phyloP scores from a whole-genome alignment of 2,888 invertebrate species.

The Melipona beecheii region DNA sequence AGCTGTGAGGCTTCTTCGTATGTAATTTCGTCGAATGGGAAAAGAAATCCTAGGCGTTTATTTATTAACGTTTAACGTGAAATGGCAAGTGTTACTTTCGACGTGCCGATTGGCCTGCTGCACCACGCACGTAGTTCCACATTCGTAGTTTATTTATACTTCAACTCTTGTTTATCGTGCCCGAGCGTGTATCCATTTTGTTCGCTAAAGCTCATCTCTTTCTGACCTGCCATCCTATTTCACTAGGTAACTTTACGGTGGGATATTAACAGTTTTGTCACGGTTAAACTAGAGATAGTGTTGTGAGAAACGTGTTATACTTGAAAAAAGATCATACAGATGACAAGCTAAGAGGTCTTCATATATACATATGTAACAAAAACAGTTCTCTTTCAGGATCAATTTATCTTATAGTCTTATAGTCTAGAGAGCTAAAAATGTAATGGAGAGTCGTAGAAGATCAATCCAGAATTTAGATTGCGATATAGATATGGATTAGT shows the following conservation, averaged over 20 bases:
- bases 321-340: too few relatives aligned
- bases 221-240: neutral
- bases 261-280: neutral
- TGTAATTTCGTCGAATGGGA: too few relatives aligned
- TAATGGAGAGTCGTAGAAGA: neutral
- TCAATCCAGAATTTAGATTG: neutral
- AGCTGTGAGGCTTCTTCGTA: neutral
- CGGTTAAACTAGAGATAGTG: neutral
- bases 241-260: neutral
- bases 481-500: neutral
- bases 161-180: conserved; percentile 11
- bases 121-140: neutral
- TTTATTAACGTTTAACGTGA: neutral
- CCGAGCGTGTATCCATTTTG: neutral
- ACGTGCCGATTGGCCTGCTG: neutral
- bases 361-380: too few relatives aligned
- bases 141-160: conserved; percentile 35
- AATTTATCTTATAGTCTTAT: too few relatives aligned
- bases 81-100: conserved; percentile 6
- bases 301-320: neutral
- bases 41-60: neutral
- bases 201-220: neutral
- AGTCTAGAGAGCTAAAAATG: too few relatives aligned
- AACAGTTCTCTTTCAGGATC: too few relatives aligned
- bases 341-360: too few relatives aligned